Conservation (phyloP, 2,797 vertebrate species). For the Pampus argenteus region DNA sequence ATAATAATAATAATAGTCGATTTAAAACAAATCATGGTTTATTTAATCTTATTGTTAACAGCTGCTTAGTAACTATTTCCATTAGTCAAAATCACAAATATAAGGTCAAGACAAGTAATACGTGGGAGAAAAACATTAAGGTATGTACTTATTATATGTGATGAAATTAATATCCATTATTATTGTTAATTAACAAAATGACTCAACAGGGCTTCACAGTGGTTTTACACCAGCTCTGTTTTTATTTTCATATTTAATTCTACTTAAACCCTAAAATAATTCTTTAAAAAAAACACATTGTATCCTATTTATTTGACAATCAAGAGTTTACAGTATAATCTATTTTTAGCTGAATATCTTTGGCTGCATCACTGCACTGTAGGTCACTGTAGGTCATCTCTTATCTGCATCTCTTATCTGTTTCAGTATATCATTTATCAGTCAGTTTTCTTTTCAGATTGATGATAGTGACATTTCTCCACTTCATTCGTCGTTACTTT, state of each 20-base stretch:
- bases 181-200: neutral
- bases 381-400: neutral
- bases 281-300: neutral
- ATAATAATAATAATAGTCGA: neutral
- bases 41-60: neutral
- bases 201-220: neutral
- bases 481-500: slow-evolving; percentile 23
- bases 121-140: neutral
- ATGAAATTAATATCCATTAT: slow-evolving; percentile 8
- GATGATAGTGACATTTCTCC: slow-evolving; percentile 20
- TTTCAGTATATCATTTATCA: slow-evolving; percentile 20
- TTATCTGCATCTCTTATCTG: slow-evolving; percentile 6
- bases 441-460: neutral
- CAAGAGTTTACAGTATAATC: neutral
- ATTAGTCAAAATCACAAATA: neutral
- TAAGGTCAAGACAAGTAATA: neutral
- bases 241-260: neutral
- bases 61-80: neutral
- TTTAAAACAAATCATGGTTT: slow-evolving; percentile 1
- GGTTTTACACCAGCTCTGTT: neutral
- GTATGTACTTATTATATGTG: neutral
- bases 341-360: slow-evolving; percentile 1
- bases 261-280: neutral
- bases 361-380: neutral
- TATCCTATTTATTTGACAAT: neutral